Percentiles rank a stretch among this genome's conserved stretches.
Conservation (phyloP, 1,140 invertebrate genomes). For the Meloidogyne exigua region DNA sequence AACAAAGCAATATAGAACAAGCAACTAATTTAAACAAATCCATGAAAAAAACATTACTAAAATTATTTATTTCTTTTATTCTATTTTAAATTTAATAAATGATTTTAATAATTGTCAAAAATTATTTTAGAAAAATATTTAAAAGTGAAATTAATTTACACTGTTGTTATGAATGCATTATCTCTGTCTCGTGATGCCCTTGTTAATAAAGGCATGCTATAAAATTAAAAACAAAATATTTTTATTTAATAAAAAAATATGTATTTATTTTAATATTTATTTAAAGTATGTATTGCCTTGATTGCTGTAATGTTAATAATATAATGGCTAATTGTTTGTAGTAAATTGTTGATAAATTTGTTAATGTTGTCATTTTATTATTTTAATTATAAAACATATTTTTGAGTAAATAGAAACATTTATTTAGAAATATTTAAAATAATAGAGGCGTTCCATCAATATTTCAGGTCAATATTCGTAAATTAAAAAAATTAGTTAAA, state of each 20-base stretch:
- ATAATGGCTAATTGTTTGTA: not conserved
- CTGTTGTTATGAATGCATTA: slow-evolving; percentile 48
- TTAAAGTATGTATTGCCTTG: not conserved
- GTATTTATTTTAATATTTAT: not conserved
- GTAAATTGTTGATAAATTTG: not conserved
- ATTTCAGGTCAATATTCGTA: not conserved
- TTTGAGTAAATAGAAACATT: not conserved
- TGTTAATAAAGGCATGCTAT: slow-evolving; percentile 52
- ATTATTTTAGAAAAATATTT: not conserved
- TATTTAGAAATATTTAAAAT: not conserved
- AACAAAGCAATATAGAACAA: slow-evolving; percentile 41
- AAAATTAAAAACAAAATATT: too few species aligned
- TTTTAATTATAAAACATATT: not conserved
- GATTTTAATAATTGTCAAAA: too few species aligned
- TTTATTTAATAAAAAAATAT: too few species aligned
- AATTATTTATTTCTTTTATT: not conserved
- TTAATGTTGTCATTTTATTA: not conserved
- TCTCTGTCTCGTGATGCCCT: slow-evolving; percentile 40
- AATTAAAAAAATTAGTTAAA: not conserved
- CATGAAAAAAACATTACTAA: slow-evolving; percentile 49
- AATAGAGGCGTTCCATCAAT: not conserved
- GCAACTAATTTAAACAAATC: slow-evolving; percentile 48
- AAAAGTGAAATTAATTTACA: slow-evolving; percentile 11
- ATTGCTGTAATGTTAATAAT: not conserved
- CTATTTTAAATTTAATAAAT: not conserved